These are phyloP conservation scores for Chelon labrosus DNA, from an alignment of 2,797 vertebrate species.

Conservation along the genomic window DNA sequence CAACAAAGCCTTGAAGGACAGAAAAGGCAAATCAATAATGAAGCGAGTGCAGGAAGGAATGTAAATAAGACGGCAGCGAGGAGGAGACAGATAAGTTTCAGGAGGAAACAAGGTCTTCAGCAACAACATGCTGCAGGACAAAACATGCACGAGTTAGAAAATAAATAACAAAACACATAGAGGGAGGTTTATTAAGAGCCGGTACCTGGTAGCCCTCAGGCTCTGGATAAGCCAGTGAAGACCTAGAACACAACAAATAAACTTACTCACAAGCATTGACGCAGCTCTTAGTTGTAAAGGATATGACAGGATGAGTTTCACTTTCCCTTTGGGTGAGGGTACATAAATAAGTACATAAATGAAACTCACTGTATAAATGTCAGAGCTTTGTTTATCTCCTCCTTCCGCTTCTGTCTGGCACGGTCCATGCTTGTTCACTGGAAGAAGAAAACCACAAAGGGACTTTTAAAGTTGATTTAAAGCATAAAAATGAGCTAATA, in stretches of 20 bases:
- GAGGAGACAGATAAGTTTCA: too few relatives aligned
- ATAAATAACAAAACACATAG: too few relatives aligned
- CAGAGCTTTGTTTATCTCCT: conserved; percentile 92
- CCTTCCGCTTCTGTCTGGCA: conserved; percentile 90
- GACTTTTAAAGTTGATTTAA: background rate
- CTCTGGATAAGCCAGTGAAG: conserved; percentile 90
- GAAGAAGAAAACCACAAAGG: background rate
- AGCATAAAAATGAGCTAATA: background rate
- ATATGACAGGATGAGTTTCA: conserved; percentile 32
- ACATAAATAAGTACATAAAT: background rate
- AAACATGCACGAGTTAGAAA: too few relatives aligned
- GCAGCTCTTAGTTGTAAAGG: background rate
- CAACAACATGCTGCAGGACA: too few relatives aligned
- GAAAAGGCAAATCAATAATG: too few relatives aligned
- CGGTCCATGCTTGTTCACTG: conserved; percentile 78
- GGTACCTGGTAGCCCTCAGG: conserved; percentile 92
- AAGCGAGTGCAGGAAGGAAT: too few relatives aligned
- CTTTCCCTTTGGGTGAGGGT: background rate
- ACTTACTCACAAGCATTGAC: background rate
- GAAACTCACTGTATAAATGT: conserved; percentile 93
- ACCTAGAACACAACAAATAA: conserved; percentile 81
- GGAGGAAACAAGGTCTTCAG: too few relatives aligned
- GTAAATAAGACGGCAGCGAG: too few relatives aligned
- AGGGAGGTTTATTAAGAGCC: background rate
- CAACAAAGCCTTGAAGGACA: too few relatives aligned